Percentiles rank a stretch among this genome's conserved stretches.
Conservation (phyloP, 2,888 invertebrate species). For the Mylabris sibirica region DNA sequence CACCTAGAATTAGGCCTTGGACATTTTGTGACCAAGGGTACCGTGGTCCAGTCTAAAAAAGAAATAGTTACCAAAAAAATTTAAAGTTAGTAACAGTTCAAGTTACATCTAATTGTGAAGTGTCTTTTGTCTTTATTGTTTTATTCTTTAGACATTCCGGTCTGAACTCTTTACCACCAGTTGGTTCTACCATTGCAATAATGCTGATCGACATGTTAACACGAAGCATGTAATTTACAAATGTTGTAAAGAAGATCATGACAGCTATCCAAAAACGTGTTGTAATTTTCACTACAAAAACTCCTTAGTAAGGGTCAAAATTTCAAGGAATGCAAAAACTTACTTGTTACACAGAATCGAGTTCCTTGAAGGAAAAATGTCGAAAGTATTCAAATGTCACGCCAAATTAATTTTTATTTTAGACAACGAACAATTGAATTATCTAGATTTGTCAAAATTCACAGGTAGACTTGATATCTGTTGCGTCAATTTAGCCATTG, state of each 20-base stretch:
- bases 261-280: conserved; percentile 62
- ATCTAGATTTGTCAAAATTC: too few species aligned
- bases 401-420: not conserved
- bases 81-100: too few species aligned
- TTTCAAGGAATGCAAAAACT: not conserved
- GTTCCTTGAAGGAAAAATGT: too few species aligned
- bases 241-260: conserved; percentile 76
- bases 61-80: too few species aligned
- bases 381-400: not conserved
- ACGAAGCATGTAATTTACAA: conserved; percentile 74
- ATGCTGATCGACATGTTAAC: conserved; percentile 76
- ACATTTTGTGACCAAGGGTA: conserved; percentile 47
- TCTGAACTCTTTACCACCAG: conserved; percentile 37
- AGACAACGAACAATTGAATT: not conserved
- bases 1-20: conserved; percentile 45
- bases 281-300: conserved; percentile 34
- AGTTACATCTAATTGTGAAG: not conserved
- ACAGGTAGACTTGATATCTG: not conserved
- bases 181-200: conserved; percentile 70
- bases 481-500: not conserved
- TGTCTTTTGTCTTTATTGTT: not conserved
- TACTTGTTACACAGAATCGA: not conserved
- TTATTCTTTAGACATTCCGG: conserved; percentile 41
- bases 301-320: not conserved
- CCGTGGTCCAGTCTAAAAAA: conserved; percentile 43